Percentiles rank a stretch among this genome's conserved stretches.
Evolutionary conservation across 2,888 invertebrate genomes (phyloP).

Genomic region (Tridacna gigas): DNA sequence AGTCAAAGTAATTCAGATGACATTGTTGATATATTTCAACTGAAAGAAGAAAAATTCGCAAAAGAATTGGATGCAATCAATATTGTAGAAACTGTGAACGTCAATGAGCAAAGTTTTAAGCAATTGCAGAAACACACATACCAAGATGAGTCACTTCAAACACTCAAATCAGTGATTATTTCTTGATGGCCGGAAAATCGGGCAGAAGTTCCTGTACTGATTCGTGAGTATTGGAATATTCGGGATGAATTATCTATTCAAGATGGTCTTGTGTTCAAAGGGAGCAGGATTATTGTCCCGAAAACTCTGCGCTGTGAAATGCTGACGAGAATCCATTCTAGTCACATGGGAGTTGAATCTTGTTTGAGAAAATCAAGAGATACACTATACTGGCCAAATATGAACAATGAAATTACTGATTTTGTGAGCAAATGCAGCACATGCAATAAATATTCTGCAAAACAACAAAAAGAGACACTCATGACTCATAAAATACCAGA

Average conservation of each 20-base stretch:
- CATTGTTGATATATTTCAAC: slow-evolving; percentile 2
- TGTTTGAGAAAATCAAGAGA: slow-evolving; percentile 37
- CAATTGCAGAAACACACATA: slow-evolving; percentile 9
- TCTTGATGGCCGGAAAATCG: slow-evolving; percentile 11
- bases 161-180: background rate
- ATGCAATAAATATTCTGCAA: slow-evolving; percentile 13
- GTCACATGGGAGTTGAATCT: slow-evolving; percentile 13
- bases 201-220: slow-evolving; percentile 13
- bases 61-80: background rate
- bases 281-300: slow-evolving; percentile 25
- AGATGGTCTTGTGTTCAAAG: slow-evolving; percentile 32
- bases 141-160: slow-evolving; percentile 19
- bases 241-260: slow-evolving; percentile 15
- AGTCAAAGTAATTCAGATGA: background rate
- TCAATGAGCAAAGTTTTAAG: background rate
- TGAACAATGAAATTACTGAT: slow-evolving; percentile 43
- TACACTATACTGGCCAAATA: slow-evolving; percentile 46
- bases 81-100: background rate
- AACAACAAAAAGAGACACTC: slow-evolving; percentile 51
- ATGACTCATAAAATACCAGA: slow-evolving; percentile 40
- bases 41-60: background rate
- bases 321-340: slow-evolving; percentile 15
- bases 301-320: slow-evolving; percentile 28
- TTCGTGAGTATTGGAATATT: slow-evolving; percentile 25
- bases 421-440: no score